Conservation (phyloP, 2,888 invertebrate species). For the Rotaria magnacalcarata region DNA sequence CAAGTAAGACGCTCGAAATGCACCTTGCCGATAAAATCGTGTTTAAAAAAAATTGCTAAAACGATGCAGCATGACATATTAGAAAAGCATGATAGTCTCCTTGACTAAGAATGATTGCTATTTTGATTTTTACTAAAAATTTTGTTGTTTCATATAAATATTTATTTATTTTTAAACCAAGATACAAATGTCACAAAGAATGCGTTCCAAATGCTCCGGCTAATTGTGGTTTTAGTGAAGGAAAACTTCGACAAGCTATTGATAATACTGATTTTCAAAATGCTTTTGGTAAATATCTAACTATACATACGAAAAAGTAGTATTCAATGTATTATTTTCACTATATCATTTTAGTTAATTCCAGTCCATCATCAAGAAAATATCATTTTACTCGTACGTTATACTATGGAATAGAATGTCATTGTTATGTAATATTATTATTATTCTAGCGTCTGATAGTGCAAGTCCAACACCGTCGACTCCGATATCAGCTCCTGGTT, state of each 20-base stretch:
- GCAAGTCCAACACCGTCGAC: background rate
- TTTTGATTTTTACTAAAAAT: background rate
- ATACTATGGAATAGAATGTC: too few relatives aligned
- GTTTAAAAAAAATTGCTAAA: background rate
- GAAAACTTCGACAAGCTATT: background rate
- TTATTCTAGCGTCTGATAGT: background rate
- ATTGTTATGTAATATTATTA: background rate
- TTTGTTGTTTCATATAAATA: background rate
- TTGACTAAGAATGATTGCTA: background rate
- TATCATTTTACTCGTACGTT: constrained; percentile 15
- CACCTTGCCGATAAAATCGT: background rate
- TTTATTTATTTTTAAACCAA: background rate
- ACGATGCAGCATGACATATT: background rate
- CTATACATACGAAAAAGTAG: too few relatives aligned
- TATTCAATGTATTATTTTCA: background rate
- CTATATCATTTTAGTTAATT: background rate
- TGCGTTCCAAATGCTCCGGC: background rate
- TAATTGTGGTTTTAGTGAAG: constrained; percentile 28
- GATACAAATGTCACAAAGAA: constrained; percentile 34
- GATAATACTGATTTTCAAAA: constrained; percentile 33
- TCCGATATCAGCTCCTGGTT: constrained; percentile 26
- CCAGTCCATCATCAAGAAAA: constrained; percentile 1
- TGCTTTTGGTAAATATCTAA: background rate
- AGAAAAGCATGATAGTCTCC: background rate
- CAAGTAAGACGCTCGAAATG: constrained; percentile 9